Conservation (phyloP, 2,888 invertebrate genomes). For the Ditylenchus weischeri region DNA sequence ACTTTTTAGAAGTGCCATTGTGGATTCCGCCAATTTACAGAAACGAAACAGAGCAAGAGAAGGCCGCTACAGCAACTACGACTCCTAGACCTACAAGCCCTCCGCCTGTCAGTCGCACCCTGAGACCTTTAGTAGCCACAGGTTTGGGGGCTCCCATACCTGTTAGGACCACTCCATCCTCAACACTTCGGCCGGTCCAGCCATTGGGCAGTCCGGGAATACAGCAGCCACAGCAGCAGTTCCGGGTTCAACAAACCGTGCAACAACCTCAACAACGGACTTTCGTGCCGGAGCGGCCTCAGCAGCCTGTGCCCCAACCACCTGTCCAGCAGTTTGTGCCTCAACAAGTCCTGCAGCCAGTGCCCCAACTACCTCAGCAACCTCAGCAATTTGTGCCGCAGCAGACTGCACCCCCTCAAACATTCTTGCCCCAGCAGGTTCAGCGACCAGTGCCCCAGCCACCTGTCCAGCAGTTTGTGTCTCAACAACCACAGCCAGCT, state of each 20-base stretch:
- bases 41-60: conserved; percentile 46
- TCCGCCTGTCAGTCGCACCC: conserved; percentile 18
- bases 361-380: conserved; percentile 13
- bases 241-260: conserved; percentile 10
- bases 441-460: conserved; percentile 15
- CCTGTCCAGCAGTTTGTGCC: background rate
- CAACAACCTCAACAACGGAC: conserved; percentile 15
- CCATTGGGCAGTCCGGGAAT: background rate
- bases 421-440: conserved; percentile 7
- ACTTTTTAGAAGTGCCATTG: conserved; percentile 43
- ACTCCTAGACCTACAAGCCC: conserved; percentile 6
- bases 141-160: conserved; percentile 23
- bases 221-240: conserved; percentile 10
- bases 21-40: conserved; percentile 54
- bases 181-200: background rate
- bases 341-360: conserved; percentile 17
- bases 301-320: conserved; percentile 8
- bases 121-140: conserved; percentile 22
- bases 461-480: conserved; percentile 14
- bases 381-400: conserved; percentile 17
- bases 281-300: conserved; percentile 11
- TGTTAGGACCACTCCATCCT: conserved; percentile 17
- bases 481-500: conserved; percentile 9
- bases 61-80: conserved; percentile 28
- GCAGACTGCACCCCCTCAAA: conserved; percentile 15